phyloP scores from a whole-genome alignment of 2,113 vertebrate species.

The Perca schrenkii region DNA sequence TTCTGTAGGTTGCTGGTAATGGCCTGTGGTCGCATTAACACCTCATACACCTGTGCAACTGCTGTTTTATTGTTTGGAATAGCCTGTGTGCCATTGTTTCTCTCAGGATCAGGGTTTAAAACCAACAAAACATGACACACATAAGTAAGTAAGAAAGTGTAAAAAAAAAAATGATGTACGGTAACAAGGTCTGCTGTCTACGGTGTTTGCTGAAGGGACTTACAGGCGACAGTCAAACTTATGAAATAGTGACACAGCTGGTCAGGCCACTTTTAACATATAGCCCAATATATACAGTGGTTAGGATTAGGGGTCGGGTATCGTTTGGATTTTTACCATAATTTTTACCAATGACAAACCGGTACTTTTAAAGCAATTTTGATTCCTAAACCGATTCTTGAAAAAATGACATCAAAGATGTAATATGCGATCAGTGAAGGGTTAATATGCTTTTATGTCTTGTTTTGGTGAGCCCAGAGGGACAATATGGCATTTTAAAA shows the following conservation, averaged over 20 bases:
- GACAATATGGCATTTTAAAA: too few species aligned
- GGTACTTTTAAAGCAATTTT: too few species aligned
- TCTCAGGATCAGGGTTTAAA: not conserved
- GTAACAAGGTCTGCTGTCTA: not conserved
- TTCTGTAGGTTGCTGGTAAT: constrained; percentile 33
- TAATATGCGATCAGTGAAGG: too few species aligned
- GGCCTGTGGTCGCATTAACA: not conserved
- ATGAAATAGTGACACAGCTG: not conserved
- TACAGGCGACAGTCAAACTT: not conserved
- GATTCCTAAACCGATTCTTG: too few species aligned
- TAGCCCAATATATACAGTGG: not conserved
- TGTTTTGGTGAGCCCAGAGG: too few species aligned
- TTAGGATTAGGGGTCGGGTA: too few species aligned
- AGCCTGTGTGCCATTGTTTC: not conserved
- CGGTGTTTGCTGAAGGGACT: not conserved
- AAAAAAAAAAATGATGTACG: too few species aligned
- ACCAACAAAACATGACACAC: too few species aligned
- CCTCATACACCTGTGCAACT: not conserved
- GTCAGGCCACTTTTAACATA: not conserved
- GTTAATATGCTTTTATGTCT: too few species aligned
- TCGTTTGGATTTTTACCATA: too few species aligned
- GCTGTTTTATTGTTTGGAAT: not conserved
- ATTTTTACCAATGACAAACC: too few species aligned
- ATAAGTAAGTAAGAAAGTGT: not conserved
- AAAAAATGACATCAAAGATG: too few species aligned